A percentile compares a stretch with the other conserved stretches of the same genome.
Conservation (phyloP, 2,888 invertebrate species). For the Aporophyla lueneburgensis region DNA sequence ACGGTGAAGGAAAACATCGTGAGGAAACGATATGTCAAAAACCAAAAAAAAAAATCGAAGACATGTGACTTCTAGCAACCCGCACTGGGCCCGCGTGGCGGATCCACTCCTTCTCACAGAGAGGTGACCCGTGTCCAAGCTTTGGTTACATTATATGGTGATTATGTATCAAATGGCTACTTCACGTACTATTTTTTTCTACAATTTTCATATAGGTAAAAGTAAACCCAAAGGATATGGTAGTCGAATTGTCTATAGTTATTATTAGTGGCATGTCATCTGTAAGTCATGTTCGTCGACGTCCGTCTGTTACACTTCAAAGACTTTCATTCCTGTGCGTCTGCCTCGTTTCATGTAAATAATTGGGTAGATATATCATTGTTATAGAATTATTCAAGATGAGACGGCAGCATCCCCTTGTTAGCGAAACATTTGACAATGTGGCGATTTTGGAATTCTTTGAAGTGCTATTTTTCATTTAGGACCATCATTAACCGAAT, state of each 20-base stretch:
- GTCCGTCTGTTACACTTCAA: slow-evolving; percentile 54
- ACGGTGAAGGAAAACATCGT: too few relatives aligned
- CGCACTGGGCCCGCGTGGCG: too few relatives aligned
- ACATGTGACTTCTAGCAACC: too few relatives aligned
- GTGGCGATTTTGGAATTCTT: neutral
- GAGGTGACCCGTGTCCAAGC: too few relatives aligned
- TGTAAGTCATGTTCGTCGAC: slow-evolving; percentile 28
- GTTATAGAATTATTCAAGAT: slow-evolving; percentile 28
- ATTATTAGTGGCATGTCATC: slow-evolving; percentile 34
- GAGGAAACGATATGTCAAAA: too few relatives aligned
- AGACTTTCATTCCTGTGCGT: slow-evolving; percentile 42
- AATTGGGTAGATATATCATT: slow-evolving; percentile 58
- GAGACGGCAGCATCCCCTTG: slow-evolving; percentile 6
- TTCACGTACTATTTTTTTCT: neutral
- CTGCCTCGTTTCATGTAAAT: slow-evolving; percentile 51
- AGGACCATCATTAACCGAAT: neutral
- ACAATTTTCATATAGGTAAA: neutral
- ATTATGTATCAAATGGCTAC: too few relatives aligned
- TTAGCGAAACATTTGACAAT: slow-evolving; percentile 23
- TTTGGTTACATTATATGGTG: too few relatives aligned
- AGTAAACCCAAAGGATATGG: neutral
- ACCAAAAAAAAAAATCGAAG: too few relatives aligned
- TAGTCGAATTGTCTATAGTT: slow-evolving; percentile 11
- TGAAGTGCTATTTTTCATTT: neutral
- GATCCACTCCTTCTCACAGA: neutral